Base-by-base conservation (phyloP, 2,113 vertebrate species). In the Budorcas taxicolor region DNA sequence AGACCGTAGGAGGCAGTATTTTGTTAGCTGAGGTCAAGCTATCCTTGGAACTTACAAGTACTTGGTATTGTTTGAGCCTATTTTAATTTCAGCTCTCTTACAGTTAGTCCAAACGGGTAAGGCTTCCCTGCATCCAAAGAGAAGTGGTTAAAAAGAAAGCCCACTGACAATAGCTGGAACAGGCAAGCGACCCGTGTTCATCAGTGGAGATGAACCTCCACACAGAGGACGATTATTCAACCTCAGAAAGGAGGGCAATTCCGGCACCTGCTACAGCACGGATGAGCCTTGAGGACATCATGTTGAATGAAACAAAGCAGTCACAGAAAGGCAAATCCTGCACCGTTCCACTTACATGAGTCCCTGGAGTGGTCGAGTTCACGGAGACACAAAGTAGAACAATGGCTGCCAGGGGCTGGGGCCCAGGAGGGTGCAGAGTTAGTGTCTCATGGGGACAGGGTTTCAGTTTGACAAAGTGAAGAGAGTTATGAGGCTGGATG, bases 301-400 rank as follows among this genome's bases (percentile, higher is more conserved):
- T 3, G 27, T 10, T 23, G 36, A 53, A n/a, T 3, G 84, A 52
- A 60, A 45, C 10, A 15, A 53, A 78, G 52, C 90, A 16, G 85
- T 31, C 53, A 45, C 60, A 23, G 6, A 21, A 52, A 13, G 76
- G 33, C 52, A 31, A 36, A 5, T 1, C 14, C 36, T 7, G 21
- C 4, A 1, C 1, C 16, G 23, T 1, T 50, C 52, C 17, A 16
- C 11, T 43, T 16, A 10, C 2, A 6, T 0, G 19, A 52, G 31
- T 23, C 6, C 85, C 31, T 15, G 9, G 33, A 60, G n/a, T 0
- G 9, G 27, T 5, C 29, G 27, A 45, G 27, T 1, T 52, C 52
- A 45, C 0, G 14, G 74, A 27, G 52, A 74, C 21, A 15, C 43
- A 23, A 45, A 23, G 52, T 0, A n/a, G n/a, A 50, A 2, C 3